These are phyloP conservation scores for Rhinogobius similis DNA, from an alignment of 2,113 vertebrate species.

Conservation along the genomic window DNA sequence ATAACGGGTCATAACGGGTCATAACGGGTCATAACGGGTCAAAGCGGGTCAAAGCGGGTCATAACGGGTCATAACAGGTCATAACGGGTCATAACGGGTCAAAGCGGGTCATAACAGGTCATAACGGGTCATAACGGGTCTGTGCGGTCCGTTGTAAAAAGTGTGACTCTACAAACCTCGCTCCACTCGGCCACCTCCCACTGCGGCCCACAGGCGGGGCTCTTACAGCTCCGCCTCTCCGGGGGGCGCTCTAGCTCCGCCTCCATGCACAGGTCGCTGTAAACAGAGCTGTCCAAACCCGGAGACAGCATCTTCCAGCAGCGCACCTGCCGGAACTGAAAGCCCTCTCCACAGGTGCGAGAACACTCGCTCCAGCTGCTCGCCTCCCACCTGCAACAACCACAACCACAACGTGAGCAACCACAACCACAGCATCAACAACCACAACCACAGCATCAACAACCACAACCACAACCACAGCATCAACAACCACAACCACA, in stretches of 20 bases:
- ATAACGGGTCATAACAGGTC: no score
- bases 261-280: conserved; percentile 91
- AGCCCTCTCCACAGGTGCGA: conserved; percentile 92
- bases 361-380: conserved; percentile 99
- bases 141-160: no score
- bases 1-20: no score
- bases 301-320: conserved; percentile 99
- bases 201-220: conserved; percentile 92
- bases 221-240: conserved; percentile 90
- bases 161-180: conserved; percentile 75
- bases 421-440: no score
- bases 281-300: conserved; percentile 95
- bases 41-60: no score
- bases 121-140: no score
- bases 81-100: no score
- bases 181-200: conserved; percentile 99
- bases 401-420: neutral
- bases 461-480: no score
- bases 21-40: no score
- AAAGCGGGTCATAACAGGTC: no score
- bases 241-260: conserved; percentile 87
- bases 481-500: no score
- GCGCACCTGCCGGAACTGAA: conserved; percentile 92
- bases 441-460: no score
- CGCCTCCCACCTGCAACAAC: conserved; percentile 87